Base-by-base conservation (phyloP, 1,140 invertebrate genomes). In the Rhyacophila brunnea region DNA sequence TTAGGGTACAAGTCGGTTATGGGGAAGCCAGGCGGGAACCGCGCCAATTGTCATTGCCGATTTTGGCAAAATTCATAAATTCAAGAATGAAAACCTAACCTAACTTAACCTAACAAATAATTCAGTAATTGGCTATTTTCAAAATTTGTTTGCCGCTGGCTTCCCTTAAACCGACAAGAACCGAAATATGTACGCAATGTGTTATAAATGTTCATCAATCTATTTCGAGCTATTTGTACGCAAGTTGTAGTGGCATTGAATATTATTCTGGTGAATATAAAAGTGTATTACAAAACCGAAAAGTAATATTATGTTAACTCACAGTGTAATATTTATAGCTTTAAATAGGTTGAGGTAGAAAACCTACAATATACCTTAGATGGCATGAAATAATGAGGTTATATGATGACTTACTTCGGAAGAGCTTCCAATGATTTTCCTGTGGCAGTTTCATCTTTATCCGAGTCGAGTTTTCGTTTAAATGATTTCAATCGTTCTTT, bases 401-500 rank as follows among this genome's bases (percentile, higher is more conserved):
- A 43, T n/a, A 6, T 15, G 19, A 42, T 46, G 61, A 74, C 71
- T 78, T 74, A 85, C 82, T 80, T 83, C 28, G 82, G 80, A 58
- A 83, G 67, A 28, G 74, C 64, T 20, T 50, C 40, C 71, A 65
- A 64, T 58, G 69, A 58, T 70, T 60, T 55, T 58, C 69, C 40
- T 60, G 67, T 65, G 62, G 71, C 20, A n/a, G 65, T 40, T 57
- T 28, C 23, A 28, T 38, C 34, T 44, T 47, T 57, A 36, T 43
- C 58, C 40, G 74, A 50, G 77, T 78, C 77, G 9, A 17, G 55
- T 50, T 89, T 89, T 49, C 84, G 80, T 70, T 90, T 88, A 1
- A 93, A 72, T 47, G 83, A 82, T 67, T 85, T 83, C 15, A 95
- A 70, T 43, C 88, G 81, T 72, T 93, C 88, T 73, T 91, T 90